phyloP scores from a whole-genome alignment of 2,113 vertebrate species.

The Mastomys coucha region DNA sequence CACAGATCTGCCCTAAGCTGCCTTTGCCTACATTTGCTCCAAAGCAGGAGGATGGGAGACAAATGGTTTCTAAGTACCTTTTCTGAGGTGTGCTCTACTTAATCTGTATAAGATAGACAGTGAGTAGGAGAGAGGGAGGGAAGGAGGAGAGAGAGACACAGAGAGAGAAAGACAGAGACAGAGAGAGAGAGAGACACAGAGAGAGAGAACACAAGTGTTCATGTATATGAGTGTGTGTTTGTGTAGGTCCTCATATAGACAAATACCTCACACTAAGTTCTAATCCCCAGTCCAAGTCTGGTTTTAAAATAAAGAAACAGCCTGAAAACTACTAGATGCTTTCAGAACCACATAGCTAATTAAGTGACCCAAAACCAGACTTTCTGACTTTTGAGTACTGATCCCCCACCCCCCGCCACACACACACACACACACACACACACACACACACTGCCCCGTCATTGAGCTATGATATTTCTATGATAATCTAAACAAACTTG shows the following conservation, averaged over 20 bases:
- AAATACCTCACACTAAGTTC: no score
- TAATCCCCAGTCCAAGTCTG: not conserved
- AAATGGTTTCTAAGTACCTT: not conserved
- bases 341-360: not conserved
- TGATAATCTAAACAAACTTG: not conserved
- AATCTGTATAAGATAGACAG: not conserved
- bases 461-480: not conserved
- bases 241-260: not conserved
- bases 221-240: accelerated
- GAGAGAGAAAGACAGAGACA: no score
- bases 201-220: no score
- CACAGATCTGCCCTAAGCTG: not conserved
- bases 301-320: slow-evolving; percentile 17
- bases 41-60: not conserved
- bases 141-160: accelerated
- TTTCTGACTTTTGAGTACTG: not conserved
- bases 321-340: not conserved
- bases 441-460: no score
- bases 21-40: not conserved
- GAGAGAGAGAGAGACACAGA: no score
- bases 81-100: not conserved
- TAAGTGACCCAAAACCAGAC: not conserved
- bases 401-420: not conserved
- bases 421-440: no score
- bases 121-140: not conserved